These are phyloP conservation scores for Phyllotreta cruciferae DNA, from an alignment of 2,888 invertebrate species.

Conservation along the genomic window DNA sequence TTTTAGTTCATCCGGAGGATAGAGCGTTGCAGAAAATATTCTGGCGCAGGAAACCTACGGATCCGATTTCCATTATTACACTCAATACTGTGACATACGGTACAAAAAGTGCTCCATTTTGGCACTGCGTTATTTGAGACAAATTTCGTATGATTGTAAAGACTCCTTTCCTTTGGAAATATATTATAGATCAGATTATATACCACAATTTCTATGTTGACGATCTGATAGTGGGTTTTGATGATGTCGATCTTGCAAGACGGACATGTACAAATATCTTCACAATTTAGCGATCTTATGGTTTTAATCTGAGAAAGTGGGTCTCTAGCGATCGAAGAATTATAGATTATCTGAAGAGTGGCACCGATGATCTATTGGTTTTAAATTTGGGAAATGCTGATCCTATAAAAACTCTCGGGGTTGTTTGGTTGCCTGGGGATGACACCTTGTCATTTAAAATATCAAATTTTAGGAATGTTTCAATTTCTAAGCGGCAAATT, in stretches of 20 bases:
- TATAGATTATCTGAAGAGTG: neutral
- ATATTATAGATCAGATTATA: no score
- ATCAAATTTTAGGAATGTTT: neutral
- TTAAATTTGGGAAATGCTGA: neutral
- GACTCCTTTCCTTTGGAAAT: neutral
- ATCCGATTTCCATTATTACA: neutral
- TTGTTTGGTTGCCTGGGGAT: neutral
- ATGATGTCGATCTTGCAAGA: neutral
- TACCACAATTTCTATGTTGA: neutral
- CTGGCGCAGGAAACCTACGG: neutral
- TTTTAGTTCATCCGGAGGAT: neutral
- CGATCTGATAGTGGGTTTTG: neutral
- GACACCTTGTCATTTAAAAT: neutral
- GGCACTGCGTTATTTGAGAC: neutral
- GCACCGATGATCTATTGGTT: neutral
- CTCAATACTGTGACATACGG: neutral
- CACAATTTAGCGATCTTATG: neutral
- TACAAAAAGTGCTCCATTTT: neutral
- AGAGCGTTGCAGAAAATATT: neutral
- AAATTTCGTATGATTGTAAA: neutral
- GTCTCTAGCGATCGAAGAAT: neutral
- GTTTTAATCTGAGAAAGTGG: neutral
- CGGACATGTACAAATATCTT: neutral
- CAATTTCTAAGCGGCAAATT: neutral
- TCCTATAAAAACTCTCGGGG: neutral